phyloP scores from a whole-genome alignment of 1,140 invertebrate species.

The Scylla paramamosain region DNA sequence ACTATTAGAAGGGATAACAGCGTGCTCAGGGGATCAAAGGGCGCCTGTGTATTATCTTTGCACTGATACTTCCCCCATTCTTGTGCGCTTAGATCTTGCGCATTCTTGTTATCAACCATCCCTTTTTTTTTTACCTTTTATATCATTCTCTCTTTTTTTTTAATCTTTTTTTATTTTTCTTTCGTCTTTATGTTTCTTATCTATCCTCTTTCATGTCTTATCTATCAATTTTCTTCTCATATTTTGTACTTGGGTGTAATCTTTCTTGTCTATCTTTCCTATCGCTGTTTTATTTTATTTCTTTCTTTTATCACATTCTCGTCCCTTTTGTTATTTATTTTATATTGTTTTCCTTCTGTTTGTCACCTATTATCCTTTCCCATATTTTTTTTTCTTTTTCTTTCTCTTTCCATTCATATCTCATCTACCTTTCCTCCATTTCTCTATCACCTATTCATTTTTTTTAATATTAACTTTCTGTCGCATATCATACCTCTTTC shows the following conservation, averaged over 20 bases:
- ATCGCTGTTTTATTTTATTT: not conserved
- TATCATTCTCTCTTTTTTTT: constrained; percentile 26
- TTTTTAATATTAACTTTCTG: not conserved
- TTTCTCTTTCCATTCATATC: not conserved
- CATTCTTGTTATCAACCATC: not conserved
- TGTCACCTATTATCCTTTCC: not conserved
- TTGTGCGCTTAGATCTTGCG: no score
- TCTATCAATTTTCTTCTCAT: not conserved
- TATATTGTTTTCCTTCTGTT: not conserved
- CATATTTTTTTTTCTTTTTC: not conserved
- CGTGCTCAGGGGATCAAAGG: no score
- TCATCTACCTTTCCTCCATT: not conserved
- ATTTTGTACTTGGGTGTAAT: no score
- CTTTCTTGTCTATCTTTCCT: not conserved
- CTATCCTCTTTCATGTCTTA: not conserved
- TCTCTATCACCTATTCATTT: not conserved
- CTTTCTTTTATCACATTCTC: not conserved
- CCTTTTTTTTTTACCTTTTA: not conserved
- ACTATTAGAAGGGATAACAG: no score
- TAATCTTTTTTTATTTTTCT: not conserved
- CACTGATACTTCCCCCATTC: not conserved
- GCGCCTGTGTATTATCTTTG: not conserved
- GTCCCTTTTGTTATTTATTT: not conserved
- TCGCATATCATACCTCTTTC: not conserved
- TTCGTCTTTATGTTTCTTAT: not conserved